phyloP scores from a whole-genome alignment of 2,888 invertebrate species.

The Epicampocera succincta region DNA sequence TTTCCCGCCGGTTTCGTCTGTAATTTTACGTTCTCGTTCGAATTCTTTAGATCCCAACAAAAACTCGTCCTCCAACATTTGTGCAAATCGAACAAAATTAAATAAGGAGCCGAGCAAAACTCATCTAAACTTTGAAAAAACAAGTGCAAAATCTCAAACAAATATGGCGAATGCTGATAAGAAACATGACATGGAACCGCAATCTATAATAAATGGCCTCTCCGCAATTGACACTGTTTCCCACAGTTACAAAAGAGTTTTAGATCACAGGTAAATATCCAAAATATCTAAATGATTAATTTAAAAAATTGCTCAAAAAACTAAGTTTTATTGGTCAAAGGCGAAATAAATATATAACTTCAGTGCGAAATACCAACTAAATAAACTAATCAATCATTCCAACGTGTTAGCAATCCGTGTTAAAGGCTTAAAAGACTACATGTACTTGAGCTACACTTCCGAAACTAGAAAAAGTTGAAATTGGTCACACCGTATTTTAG shows the following conservation, averaged over 20 bases:
- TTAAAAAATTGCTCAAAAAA: too few relatives aligned
- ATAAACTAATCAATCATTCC: too few relatives aligned
- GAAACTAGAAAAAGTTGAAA: too few relatives aligned
- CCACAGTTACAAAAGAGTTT: slow-evolving; percentile 78
- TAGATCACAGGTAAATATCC: slow-evolving; percentile 79
- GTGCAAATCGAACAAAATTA: slow-evolving; percentile 15
- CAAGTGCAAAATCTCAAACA: slow-evolving; percentile 70
- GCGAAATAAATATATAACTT: too few relatives aligned
- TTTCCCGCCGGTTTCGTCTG: slow-evolving; percentile 82
- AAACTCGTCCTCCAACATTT: slow-evolving; percentile 3
- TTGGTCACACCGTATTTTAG: too few relatives aligned
- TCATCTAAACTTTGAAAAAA: neutral
- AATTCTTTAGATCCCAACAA: slow-evolving; percentile 80
- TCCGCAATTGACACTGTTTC: slow-evolving; percentile 71
- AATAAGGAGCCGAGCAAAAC: slow-evolving; percentile 17
- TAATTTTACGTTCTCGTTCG: slow-evolving; percentile 84
- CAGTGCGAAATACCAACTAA: too few relatives aligned
- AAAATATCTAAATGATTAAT: neutral
- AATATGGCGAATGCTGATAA: slow-evolving; percentile 73
- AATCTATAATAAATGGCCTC: slow-evolving; percentile 75
- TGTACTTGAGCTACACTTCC: too few relatives aligned
- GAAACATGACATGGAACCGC: slow-evolving; percentile 75
- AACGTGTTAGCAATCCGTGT: too few relatives aligned
- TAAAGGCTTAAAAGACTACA: too few relatives aligned
- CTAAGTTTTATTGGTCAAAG: too few relatives aligned